These are phyloP conservation scores for Forbesichthys agassizii DNA, from an alignment of 2,113 vertebrate genomes.

Conservation along the genomic window DNA sequence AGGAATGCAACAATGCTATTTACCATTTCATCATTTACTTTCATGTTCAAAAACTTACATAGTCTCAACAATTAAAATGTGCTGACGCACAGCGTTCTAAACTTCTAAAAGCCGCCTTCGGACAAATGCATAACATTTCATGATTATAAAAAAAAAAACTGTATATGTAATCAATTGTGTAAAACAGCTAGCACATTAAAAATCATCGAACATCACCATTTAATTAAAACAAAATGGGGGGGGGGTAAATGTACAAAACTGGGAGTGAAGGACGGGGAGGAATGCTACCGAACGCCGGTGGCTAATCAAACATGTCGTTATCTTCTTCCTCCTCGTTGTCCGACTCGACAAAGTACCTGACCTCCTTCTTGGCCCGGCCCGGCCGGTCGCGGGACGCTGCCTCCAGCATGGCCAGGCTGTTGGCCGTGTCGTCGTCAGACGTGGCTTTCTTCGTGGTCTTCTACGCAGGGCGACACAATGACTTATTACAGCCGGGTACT, in stretches of 20 bases:
- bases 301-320: constrained; percentile 94
- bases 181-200: constrained; percentile 98
- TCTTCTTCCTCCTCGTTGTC: constrained; percentile 86
- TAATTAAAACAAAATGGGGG: constrained; percentile 90
- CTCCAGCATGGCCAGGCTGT: constrained; percentile 78
- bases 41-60: constrained; percentile 96
- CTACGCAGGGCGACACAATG: constrained; percentile 74
- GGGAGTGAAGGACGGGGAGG: constrained; percentile 78
- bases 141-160: constrained; percentile 92
- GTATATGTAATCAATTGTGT: constrained; percentile 97
- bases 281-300: constrained; percentile 78
- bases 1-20: background rate
- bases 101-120: constrained; percentile 93
- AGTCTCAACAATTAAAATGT: constrained; percentile 93
- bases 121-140: constrained; percentile 93
- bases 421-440: constrained; percentile 28
- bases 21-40: constrained; percentile 90
- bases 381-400: constrained; percentile 79
- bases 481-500: too few species aligned
- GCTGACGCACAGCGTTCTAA: constrained; percentile 90
- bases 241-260: constrained; percentile 95
- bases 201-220: constrained; percentile 94
- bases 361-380: constrained; percentile 91
- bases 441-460: constrained; percentile 69
- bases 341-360: constrained; percentile 93